Conservation (phyloP, 2,797 vertebrate genomes). For the Holocentrus rufus region DNA sequence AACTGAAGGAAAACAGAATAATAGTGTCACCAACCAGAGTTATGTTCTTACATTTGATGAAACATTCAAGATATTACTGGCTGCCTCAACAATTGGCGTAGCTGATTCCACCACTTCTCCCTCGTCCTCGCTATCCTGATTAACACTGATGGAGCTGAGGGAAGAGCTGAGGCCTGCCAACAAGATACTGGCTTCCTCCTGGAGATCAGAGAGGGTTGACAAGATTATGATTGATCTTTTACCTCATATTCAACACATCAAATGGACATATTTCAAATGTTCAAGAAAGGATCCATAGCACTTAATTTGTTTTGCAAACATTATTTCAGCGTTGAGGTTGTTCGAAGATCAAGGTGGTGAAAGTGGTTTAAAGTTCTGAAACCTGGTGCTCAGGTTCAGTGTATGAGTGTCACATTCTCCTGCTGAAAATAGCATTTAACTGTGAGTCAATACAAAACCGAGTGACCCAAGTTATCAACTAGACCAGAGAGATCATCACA, state of each 20-base stretch:
- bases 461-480: too few relatives aligned
- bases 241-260: neutral
- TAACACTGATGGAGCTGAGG: conserved; percentile 76
- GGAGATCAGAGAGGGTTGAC: conserved; percentile 35
- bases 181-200: conserved; percentile 85
- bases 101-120: conserved; percentile 79
- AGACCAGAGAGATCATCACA: too few relatives aligned
- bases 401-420: too few relatives aligned
- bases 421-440: too few relatives aligned
- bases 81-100: conserved; percentile 84
- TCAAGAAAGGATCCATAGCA: neutral
- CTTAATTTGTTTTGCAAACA: neutral
- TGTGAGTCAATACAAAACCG: too few relatives aligned
- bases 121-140: conserved; percentile 55
- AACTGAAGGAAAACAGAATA: neutral
- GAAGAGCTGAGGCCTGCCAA: conserved; percentile 85
- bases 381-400: too few relatives aligned
- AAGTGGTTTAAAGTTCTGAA: too few relatives aligned
- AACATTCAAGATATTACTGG: conserved; percentile 87
- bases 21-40: neutral
- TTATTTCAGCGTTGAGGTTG: neutral
- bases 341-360: neutral
- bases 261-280: too few relatives aligned
- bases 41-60: conserved; percentile 71
- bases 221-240: neutral